Percentiles rank a stretch among this genome's conserved stretches.
phyloP scores from a whole-genome alignment of 2,113 vertebrate species.

The Myrmophylax atrothorax region DNA sequence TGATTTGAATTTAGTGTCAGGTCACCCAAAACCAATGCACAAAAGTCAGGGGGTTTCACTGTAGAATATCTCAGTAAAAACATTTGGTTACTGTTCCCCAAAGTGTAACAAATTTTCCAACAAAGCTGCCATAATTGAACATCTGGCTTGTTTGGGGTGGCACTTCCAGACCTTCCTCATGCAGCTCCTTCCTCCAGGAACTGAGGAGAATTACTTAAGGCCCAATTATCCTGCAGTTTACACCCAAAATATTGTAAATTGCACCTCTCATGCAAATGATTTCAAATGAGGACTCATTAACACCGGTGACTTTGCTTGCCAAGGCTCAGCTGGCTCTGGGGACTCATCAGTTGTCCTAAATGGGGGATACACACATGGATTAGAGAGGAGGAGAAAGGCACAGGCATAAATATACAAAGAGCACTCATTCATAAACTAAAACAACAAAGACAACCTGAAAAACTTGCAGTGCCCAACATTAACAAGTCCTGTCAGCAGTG shows the following conservation, averaged over 20 bases:
- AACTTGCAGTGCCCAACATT: background rate
- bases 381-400: background rate
- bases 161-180: background rate
- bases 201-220: background rate
- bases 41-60: background rate
- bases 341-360: background rate
- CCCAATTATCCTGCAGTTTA: constrained; percentile 5
- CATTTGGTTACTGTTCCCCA: background rate
- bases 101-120: background rate
- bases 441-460: background rate
- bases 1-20: background rate
- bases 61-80: background rate
- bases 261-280: constrained; percentile 2
- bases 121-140: background rate
- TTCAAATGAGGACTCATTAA: constrained; percentile 27
- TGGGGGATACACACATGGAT: background rate
- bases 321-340: constrained; percentile 18
- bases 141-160: background rate
- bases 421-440: background rate
- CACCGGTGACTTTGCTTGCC: constrained; percentile 37
- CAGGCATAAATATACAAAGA: background rate
- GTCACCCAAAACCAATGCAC: background rate
- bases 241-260: constrained; percentile 28
- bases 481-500: background rate
- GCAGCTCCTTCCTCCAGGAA: background rate